phyloP scores from a whole-genome alignment of 2,888 invertebrate species.

The Agrenia bidenticulata region DNA sequence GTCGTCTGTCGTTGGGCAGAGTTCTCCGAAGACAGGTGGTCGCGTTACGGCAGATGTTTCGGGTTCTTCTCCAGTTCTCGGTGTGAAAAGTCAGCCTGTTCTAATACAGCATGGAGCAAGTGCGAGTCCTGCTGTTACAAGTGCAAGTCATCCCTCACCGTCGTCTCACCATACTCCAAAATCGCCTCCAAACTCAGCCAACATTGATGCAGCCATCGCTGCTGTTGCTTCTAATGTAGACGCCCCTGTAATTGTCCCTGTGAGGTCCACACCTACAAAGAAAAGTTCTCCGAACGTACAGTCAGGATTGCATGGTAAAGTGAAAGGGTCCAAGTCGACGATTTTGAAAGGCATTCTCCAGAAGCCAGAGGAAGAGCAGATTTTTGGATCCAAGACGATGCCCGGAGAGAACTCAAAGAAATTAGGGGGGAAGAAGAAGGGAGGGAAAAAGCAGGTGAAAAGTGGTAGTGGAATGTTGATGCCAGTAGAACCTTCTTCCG shows the following conservation, averaged over 20 bases:
- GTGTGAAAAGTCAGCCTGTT: constrained; percentile 1
- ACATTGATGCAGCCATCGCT: constrained; percentile 17
- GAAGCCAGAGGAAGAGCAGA: constrained; percentile 3
- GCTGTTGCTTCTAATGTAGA: constrained; percentile 11
- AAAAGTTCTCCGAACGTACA: not conserved
- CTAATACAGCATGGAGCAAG: too few species aligned
- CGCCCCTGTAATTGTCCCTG: not conserved
- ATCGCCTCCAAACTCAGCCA: constrained; percentile 18
- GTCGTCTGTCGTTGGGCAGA: not conserved
- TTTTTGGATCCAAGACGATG: constrained; percentile 13
- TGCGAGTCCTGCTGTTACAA: too few species aligned
- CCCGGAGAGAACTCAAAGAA: too few species aligned
- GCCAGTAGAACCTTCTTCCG: not conserved
- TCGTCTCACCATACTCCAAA: not conserved
- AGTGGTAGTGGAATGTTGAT: not conserved
- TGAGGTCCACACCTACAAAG: not conserved
- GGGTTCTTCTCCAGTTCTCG: not conserved
- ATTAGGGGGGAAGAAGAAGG: not conserved
- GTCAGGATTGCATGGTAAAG: not conserved
- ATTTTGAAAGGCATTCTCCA: constrained; percentile 11
- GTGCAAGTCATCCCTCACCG: not conserved
- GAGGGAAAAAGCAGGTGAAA: not conserved
- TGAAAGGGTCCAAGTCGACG: not conserved
- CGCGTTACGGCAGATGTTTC: not conserved
- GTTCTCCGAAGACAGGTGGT: constrained; percentile 10